phyloP scores from a whole-genome alignment of 2,888 invertebrate species.

The Eupithecia subumbrata region DNA sequence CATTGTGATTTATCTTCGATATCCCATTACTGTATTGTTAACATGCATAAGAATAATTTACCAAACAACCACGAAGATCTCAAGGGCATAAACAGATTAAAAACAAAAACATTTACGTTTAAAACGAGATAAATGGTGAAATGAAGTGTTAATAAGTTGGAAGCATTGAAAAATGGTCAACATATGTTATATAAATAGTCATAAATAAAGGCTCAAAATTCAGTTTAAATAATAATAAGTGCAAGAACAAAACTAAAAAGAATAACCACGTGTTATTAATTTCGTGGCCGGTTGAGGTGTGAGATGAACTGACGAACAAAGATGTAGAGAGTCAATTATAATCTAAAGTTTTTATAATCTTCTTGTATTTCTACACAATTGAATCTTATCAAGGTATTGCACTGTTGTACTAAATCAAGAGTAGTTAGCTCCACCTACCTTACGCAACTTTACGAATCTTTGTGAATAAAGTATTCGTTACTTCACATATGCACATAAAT shows the following conservation, averaged over 20 bases:
- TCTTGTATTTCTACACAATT: not conserved
- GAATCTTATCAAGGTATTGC: not conserved
- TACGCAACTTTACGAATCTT: too few species aligned
- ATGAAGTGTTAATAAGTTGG: constrained; percentile 84
- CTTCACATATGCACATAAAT: too few species aligned
- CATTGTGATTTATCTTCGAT: constrained; percentile 48
- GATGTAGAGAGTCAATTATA: constrained; percentile 57
- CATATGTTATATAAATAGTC: constrained; percentile 84
- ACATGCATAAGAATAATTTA: constrained; percentile 61
- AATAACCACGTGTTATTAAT: constrained; percentile 79
- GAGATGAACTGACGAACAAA: constrained; percentile 68
- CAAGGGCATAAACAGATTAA: constrained; percentile 60
- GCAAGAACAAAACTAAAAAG: constrained; percentile 82
- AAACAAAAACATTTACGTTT: constrained; percentile 64
- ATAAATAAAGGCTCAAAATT: constrained; percentile 82
- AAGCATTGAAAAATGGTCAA: constrained; percentile 84
- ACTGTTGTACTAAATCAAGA: not conserved
- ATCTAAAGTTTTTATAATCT: not conserved
- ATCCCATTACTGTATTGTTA: constrained; percentile 60
- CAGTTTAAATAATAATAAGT: constrained; percentile 84
- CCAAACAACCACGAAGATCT: constrained; percentile 54
- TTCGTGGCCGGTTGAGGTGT: constrained; percentile 79
- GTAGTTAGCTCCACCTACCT: not conserved
- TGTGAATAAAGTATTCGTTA: not conserved
- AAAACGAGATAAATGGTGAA: constrained; percentile 78